Evolutionary conservation across 2,113 vertebrate genomes (phyloP), one percentile per base, ranked within the genome.

Genomic region (Pholis gunnellus): DNA sequence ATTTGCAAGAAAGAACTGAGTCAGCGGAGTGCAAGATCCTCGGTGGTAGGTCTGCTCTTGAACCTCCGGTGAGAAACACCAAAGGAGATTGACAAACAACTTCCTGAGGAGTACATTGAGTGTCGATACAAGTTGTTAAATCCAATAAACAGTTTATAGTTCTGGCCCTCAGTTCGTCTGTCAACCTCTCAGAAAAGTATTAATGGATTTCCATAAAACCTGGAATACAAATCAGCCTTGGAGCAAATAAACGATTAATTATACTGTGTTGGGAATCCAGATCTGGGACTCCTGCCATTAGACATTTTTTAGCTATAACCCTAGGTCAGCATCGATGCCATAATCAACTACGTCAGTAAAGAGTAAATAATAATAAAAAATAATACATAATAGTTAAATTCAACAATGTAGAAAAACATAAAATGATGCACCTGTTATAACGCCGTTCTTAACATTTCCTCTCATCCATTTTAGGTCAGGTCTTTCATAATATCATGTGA

Each of bases 281-380:
- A 52, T 18, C 57, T 79, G 60, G 48, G 48, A 70, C 40, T 50
- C 36, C 20, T 72, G 67, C 74, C 50, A 50, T 57, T 29, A 52
- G 25, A 77, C 7, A n/a, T 29, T 14, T 40, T 67, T 40, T 25
- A 9, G 46, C 18, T 50, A 2, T 69, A 50, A 20, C 5, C 4
- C 27, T 34, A 5, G 18, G 36, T 15, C 27, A n/a, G 6, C 59
- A 44, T 29, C 34, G 38, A 29, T 59, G 13, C 57, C 20, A 31
- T 52, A 72, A 54, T 67, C 7, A 10, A 42, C 67, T 52, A 36
- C 14, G 15, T 61, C 4, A 59, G 29, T 44, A 22, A 60, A 61
- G 38, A 44, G 0, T 34, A 34, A 42, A 50, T n/a, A n/a, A n/a
- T n/a, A n/a, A n/a, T n/a, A n/a, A n/a, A n/a, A n/a, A n/a, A n/a